Evolutionary conservation across 2,797 vertebrate species (phyloP).

Genomic region (Fistularia tabacaria): DNA sequence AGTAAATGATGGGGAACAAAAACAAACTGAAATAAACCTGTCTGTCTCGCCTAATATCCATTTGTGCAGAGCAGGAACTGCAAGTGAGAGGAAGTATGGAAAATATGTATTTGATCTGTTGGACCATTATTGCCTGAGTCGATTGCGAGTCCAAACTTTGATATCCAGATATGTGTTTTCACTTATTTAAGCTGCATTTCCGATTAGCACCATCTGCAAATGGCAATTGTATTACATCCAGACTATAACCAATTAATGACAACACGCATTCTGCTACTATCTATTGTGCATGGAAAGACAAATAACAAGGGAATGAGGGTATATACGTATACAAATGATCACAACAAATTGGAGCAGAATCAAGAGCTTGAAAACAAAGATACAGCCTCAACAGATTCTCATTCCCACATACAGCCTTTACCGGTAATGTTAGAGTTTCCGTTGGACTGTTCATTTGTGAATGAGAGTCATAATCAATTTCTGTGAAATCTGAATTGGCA

Average conservation of each 20-base stretch:
- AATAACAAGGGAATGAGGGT: not conserved
- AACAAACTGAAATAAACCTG: constrained; percentile 50
- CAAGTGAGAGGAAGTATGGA: constrained; percentile 41
- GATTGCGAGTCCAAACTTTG: constrained; percentile 28
- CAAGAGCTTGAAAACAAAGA: too few species aligned
- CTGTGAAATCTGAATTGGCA: too few species aligned
- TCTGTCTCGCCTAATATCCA: constrained; percentile 35
- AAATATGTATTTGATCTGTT: constrained; percentile 35
- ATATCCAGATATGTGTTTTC: constrained; percentile 32
- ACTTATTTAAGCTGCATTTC: constrained; percentile 20
- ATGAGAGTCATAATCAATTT: too few species aligned
- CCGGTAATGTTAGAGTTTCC: too few species aligned
- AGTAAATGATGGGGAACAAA: constrained; percentile 63
- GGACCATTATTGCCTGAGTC: constrained; percentile 22
- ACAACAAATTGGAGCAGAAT: too few species aligned
- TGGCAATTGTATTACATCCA: too few species aligned
- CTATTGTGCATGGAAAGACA: not conserved
- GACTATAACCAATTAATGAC: not conserved
- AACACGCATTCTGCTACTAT: not conserved
- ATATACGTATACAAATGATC: too few species aligned
- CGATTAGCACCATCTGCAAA: too few species aligned
- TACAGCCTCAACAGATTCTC: too few species aligned
- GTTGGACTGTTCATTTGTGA: too few species aligned
- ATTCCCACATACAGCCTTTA: too few species aligned
- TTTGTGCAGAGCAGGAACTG: constrained; percentile 34